Evolutionary conservation across 1,140 invertebrate genomes (phyloP).

Genomic region (Drosophila miranda): DNA sequence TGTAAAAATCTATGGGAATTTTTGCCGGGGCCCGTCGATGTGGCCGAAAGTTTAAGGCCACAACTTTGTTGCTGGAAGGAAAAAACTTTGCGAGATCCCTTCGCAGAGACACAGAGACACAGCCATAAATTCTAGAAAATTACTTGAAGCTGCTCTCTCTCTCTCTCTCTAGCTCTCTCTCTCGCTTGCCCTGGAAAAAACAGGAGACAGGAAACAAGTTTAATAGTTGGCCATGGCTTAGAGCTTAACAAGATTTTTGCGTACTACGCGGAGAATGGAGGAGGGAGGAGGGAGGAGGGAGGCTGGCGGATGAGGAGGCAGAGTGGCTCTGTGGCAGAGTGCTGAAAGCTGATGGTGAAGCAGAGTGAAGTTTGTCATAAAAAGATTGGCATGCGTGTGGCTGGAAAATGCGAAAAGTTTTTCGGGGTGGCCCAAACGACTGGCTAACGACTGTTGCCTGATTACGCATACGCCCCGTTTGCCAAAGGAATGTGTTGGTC

Average conservation of each 20-base stretch:
- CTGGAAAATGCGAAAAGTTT: slow-evolving; percentile 63
- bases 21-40: neutral
- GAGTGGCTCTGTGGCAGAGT: neutral
- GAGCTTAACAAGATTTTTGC: slow-evolving; percentile 61
- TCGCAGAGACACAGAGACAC: slow-evolving; percentile 55
- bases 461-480: slow-evolving; percentile 75
- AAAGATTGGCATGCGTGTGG: slow-evolving; percentile 58
- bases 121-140: slow-evolving; percentile 77
- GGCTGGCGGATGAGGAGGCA: neutral
- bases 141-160: slow-evolving; percentile 17
- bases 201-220: slow-evolving; percentile 66
- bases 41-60: slow-evolving; percentile 26
- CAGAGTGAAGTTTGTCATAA: slow-evolving; percentile 52
- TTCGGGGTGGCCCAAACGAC: slow-evolving; percentile 35
- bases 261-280: slow-evolving; percentile 6
- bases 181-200: slow-evolving; percentile 28
- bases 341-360: slow-evolving; percentile 26
- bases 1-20: slow-evolving; percentile 27
- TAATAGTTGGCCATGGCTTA: slow-evolving; percentile 65
- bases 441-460: slow-evolving; percentile 68
- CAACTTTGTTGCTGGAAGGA: slow-evolving; percentile 21
- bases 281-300: no score
- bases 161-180: neutral
- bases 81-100: slow-evolving; percentile 69
- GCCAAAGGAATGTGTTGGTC: slow-evolving; percentile 6